These are phyloP conservation scores for Nixonia krombeini DNA, from an alignment of 1,140 invertebrate species.

Conservation along the genomic window DNA sequence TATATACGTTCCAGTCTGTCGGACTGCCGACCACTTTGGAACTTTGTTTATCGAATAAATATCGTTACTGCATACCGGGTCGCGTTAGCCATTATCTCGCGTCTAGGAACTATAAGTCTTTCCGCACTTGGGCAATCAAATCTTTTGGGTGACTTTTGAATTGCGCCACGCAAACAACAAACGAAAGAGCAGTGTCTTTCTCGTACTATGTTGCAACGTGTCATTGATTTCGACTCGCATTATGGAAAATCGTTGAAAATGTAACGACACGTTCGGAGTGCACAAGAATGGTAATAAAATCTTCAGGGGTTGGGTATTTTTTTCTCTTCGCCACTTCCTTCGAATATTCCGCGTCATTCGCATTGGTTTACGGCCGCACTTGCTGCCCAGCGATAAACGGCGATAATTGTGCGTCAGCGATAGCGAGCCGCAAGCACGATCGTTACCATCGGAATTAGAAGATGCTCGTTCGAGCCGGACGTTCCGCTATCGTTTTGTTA, in stretches of 20 bases:
- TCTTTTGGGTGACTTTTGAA: conserved; percentile 31
- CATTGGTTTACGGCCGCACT: conserved; percentile 34
- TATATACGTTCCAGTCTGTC: conserved; percentile 52
- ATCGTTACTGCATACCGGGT: conserved; percentile 52
- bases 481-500: conserved; percentile 35
- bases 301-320: conserved; percentile 3
- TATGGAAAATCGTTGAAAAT: no score
- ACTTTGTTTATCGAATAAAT: conserved; percentile 67
- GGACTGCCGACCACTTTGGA: conserved; percentile 52
- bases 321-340: conserved; percentile 5
- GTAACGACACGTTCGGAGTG: no score
- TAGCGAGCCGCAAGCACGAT: conserved; percentile 50
- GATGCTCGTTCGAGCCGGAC: conserved; percentile 22
- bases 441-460: conserved; percentile 57
- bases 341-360: conserved; percentile 37
- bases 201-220: no score
- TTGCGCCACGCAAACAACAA: conserved; percentile 10
- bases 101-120: conserved; percentile 50
- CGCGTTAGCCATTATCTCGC: conserved; percentile 51
- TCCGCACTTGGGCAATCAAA: conserved; percentile 50
- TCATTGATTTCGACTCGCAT: no score
- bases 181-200: no score
- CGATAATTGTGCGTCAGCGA: conserved; percentile 60
- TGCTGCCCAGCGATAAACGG: conserved; percentile 53
- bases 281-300: no score